Base-by-base conservation (phyloP, 2,797 vertebrate species). In the Chelmon rostratus region DNA sequence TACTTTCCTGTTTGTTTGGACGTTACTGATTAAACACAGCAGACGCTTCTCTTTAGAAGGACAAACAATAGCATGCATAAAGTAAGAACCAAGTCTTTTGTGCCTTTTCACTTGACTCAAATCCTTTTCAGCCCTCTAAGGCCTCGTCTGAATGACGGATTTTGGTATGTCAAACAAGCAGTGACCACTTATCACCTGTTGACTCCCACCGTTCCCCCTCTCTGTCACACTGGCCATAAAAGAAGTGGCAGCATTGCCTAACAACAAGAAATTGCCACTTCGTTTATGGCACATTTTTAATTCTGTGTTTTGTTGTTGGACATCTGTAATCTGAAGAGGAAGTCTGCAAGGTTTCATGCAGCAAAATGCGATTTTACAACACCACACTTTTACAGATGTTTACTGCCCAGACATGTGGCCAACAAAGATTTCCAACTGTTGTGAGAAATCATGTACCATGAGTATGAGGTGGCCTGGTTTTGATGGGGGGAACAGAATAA, bases 11-110 rank as follows among this genome's bases (percentile, higher is more conserved):
- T 72, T 79, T 67, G 64, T 80, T 62, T 61, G 54, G 6, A 72
- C 3, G 37, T 90, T 86, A 91, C 82, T 88, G 70, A 88, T 89
- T 89, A 87, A 88, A 82, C 57, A 38, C 58, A 0, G 31, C 16
- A 19, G 35, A 58, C 35, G 1, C 25, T 50, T 57, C 15, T 50
- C 13, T 53, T 40, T 0, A 15, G 12, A 31, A 40, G 37, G 46
- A 40, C 9, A 18, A 52, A 84, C 38, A 73, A 83, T 21, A 28
- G 18, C 16, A 5, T 6, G 8, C 1, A 5, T 10, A 21, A 57
- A 6, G 56, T 79, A 69, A 76, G 63, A 58, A 52, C 21, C 2
- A n/a, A 68, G 15, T 53, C 21, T 42, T 12, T 68, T 47, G 7
- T 21, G 6, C 6, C 53, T 75, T 67, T 70, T 72, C 10, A 42